A percentile compares a stretch with the other conserved stretches of the same genome.
These are phyloP conservation scores for Nomia melanderi DNA, from an alignment of 1,140 invertebrate species.

Conservation along the genomic window DNA sequence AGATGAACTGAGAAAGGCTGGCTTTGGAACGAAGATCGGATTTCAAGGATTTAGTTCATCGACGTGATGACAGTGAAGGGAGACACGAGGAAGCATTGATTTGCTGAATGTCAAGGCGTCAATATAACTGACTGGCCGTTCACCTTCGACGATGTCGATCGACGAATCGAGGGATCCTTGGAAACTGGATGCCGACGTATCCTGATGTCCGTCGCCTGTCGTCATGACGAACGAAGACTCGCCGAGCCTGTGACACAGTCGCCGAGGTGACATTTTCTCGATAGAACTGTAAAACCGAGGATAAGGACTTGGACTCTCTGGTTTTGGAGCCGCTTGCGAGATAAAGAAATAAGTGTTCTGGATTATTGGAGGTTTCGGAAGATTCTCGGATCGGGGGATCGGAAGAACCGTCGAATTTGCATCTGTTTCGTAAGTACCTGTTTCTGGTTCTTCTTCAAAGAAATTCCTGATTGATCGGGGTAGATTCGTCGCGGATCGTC, in stretches of 20 bases:
- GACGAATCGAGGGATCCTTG: slow-evolving; percentile 14
- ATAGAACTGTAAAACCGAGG: slow-evolving; percentile 27
- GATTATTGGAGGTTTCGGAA: slow-evolving; percentile 25
- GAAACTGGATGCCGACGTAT: slow-evolving; percentile 26
- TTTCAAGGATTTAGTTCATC: background rate
- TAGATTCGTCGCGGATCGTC: too few relatives aligned
- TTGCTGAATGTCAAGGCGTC: too few relatives aligned
- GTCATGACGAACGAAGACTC: slow-evolving; percentile 24
- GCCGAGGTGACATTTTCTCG: slow-evolving; percentile 10
- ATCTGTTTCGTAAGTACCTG: slow-evolving; percentile 45
- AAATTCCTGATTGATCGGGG: too few relatives aligned
- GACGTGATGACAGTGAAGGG: slow-evolving; percentile 22
- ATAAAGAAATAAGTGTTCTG: slow-evolving; percentile 55
- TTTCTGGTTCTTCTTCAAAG: background rate
- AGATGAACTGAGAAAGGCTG: too few relatives aligned
- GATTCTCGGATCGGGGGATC: slow-evolving; percentile 25
- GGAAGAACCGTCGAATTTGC: slow-evolving; percentile 7
- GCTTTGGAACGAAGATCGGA: too few relatives aligned
- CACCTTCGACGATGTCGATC: slow-evolving; percentile 43
- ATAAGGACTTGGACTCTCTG: slow-evolving; percentile 17
- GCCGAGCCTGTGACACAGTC: slow-evolving; percentile 30
- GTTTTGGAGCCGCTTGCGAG: background rate
- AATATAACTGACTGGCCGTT: background rate
- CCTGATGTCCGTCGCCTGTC: slow-evolving; percentile 9
- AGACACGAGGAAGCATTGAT: too few relatives aligned